phyloP scores from a whole-genome alignment of 2,888 invertebrate species.

The Spialia ferax region DNA sequence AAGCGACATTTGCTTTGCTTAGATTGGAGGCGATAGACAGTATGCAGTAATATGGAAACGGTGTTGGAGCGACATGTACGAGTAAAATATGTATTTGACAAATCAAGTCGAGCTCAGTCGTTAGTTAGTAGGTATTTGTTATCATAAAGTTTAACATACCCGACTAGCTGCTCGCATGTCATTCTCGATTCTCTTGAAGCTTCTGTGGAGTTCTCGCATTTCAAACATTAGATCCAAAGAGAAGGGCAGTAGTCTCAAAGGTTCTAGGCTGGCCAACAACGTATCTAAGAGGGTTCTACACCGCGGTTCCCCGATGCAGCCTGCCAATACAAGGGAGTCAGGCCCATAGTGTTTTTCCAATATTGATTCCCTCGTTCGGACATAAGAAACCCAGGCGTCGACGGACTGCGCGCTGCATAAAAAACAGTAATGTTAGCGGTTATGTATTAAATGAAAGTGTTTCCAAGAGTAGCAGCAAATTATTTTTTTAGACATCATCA shows the following conservation, averaged over 20 bases:
- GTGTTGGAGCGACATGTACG: conserved; percentile 58
- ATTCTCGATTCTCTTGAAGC: conserved; percentile 90
- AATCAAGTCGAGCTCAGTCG: conserved; percentile 36
- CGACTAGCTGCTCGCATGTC: conserved; percentile 83
- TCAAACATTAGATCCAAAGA: conserved; percentile 93
- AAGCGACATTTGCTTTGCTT: conserved; percentile 75
- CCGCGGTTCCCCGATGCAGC: conserved; percentile 84
- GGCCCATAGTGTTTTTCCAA: conserved; percentile 93
- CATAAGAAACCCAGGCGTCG: conserved; percentile 96
- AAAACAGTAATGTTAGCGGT: not conserved
- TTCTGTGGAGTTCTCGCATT: conserved; percentile 91
- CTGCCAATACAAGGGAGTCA: conserved; percentile 91
- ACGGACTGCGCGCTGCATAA: conserved; percentile 91
- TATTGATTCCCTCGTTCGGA: conserved; percentile 93
- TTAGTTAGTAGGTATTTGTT: conserved; percentile 47
- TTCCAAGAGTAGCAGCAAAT: too few species aligned
- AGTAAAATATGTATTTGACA: conserved; percentile 36
- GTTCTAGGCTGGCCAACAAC: conserved; percentile 92
- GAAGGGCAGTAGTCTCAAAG: conserved; percentile 93
- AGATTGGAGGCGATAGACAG: conserved; percentile 57
- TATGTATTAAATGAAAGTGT: not conserved
- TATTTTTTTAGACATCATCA: too few species aligned
- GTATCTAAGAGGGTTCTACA: conserved; percentile 90
- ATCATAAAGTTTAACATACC: conserved; percentile 59
- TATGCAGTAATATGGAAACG: conserved; percentile 60